Evolutionary conservation across 2,113 vertebrate species (phyloP).

Genomic region (Megaptera novaeangliae): DNA sequence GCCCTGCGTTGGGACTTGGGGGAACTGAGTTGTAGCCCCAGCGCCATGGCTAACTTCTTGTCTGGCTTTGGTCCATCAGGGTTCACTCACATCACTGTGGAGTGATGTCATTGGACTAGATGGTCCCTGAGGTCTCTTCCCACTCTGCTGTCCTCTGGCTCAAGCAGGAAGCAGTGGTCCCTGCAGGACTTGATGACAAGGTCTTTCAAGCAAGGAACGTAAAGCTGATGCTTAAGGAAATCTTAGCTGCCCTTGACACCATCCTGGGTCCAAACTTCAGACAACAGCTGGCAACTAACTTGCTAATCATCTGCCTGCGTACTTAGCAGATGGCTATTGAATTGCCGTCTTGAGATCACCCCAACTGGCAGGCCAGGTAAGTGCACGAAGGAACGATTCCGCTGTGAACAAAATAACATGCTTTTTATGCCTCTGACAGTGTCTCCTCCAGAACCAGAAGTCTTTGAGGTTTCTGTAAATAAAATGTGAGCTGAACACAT

Average conservation of each 20-base stretch:
- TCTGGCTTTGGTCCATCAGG: background rate
- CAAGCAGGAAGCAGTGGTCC: background rate
- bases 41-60: background rate
- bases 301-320: background rate
- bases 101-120: background rate
- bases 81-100: background rate
- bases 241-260: background rate
- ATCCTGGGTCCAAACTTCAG: background rate
- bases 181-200: background rate
- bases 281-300: background rate
- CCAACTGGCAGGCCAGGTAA: background rate
- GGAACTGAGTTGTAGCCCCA: background rate
- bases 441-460: too few relatives aligned
- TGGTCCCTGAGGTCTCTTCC: background rate
- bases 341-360: background rate
- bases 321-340: background rate
- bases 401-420: too few relatives aligned
- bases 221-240: background rate
- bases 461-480: background rate
- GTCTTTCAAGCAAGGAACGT: background rate
- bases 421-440: background rate
- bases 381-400: accelerated
- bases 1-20: background rate
- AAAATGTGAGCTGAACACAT: background rate
- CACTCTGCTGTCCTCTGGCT: background rate